Percentiles rank a stretch among this genome's conserved stretches.
These are phyloP conservation scores for Campylorhamphus procurvoides DNA, from an alignment of 2,113 vertebrate species.

Conservation along the genomic window DNA sequence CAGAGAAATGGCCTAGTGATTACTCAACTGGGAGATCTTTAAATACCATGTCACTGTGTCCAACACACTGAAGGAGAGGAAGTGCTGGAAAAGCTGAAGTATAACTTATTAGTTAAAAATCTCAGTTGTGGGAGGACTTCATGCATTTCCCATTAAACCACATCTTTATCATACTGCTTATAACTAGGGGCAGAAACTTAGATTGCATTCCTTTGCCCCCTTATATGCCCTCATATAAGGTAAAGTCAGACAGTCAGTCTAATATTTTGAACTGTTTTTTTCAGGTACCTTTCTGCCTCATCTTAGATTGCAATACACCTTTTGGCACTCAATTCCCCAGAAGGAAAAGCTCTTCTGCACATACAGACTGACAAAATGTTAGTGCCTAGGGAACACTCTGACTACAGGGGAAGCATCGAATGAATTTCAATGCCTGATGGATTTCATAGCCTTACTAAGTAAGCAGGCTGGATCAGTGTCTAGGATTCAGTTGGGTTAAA, in stretches of 20 bases:
- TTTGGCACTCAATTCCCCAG: neutral
- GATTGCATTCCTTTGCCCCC: neutral
- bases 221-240: neutral
- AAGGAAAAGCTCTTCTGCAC: neutral
- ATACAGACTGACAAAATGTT: neutral
- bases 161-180: neutral
- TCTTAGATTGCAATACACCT: neutral
- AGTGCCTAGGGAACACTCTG: neutral
- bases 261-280: neutral
- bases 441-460: slow-evolving; percentile 38
- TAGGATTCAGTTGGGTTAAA: slow-evolving; percentile 25
- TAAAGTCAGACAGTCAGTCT: neutral
- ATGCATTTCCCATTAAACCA: neutral
- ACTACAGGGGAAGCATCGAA: neutral
- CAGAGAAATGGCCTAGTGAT: neutral
- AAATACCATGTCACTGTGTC: neutral
- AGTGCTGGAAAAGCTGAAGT: neutral
- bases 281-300: neutral
- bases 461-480: slow-evolving; percentile 20
- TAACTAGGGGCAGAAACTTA: neutral
- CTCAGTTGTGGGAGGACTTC: neutral
- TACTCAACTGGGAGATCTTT: neutral
- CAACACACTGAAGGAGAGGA: neutral
- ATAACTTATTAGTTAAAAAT: neutral
- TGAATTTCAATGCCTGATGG: slow-evolving; percentile 31